phyloP scores from a whole-genome alignment of 2,888 invertebrate species.

The Apodemia mormo region DNA sequence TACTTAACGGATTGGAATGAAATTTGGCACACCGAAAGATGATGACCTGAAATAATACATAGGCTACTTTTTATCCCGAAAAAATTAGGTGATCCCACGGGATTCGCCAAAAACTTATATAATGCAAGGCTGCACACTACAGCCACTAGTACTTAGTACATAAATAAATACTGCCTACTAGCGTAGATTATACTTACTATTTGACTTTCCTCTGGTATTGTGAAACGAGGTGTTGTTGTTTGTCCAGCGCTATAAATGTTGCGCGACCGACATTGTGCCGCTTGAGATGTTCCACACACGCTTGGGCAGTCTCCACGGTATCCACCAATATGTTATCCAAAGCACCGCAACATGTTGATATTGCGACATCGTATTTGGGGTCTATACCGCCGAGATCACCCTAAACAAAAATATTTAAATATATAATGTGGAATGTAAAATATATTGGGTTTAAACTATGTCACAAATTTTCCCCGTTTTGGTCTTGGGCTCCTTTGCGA shows the following conservation, averaged over 20 bases:
- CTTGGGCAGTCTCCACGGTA: conserved; percentile 90
- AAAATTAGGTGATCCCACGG: no score
- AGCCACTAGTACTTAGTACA: no score
- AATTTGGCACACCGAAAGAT: no score
- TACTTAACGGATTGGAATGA: no score
- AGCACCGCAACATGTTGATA: conserved; percentile 95
- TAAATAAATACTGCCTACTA: no score
- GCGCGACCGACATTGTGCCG: conserved; percentile 89
- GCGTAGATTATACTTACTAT: conserved; percentile 51
- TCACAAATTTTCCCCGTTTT: no score
- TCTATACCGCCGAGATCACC: conserved; percentile 98
- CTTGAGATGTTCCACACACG: conserved; percentile 91
- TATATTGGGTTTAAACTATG: no score
- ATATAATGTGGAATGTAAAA: not conserved
- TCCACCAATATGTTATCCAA: conserved; percentile 97
- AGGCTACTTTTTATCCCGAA: no score
- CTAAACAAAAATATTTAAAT: conserved; percentile 65
- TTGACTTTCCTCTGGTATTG: conserved; percentile 39
- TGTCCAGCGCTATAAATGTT: conserved; percentile 94
- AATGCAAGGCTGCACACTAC: no score
- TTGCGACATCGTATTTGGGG: conserved; percentile 95
- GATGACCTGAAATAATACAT: no score
- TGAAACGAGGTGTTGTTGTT: conserved; percentile 84
- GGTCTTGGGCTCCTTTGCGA: no score
- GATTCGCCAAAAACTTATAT: no score